These are phyloP conservation scores for Tetramorium bicarinatum DNA, from an alignment of 2,888 invertebrate species.

Conservation along the genomic window DNA sequence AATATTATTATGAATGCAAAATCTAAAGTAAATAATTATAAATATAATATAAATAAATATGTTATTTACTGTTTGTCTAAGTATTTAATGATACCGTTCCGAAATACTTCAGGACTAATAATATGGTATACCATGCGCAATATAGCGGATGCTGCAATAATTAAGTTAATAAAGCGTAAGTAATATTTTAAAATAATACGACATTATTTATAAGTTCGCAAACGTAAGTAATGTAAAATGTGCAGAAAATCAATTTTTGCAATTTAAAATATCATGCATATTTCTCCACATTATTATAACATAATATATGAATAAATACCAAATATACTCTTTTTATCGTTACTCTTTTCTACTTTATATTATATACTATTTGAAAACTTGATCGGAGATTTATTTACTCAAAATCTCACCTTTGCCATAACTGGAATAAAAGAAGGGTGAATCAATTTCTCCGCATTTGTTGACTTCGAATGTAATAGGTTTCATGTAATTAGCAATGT, in stretches of 20 bases:
- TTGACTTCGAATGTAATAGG: conserved; percentile 45
- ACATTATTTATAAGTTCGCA: background rate
- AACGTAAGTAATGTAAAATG: background rate
- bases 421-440: background rate
- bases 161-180: background rate
- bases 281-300: background rate
- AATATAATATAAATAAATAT: background rate
- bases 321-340: background rate
- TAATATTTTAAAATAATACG: background rate
- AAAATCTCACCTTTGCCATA: conserved; percentile 59
- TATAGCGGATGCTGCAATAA: conserved; percentile 83
- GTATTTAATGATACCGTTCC: conserved; percentile 83
- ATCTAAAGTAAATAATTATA: too few relatives aligned
- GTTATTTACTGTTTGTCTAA: conserved; percentile 79
- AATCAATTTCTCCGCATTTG: background rate
- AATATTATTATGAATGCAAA: background rate
- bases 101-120: conserved; percentile 86
- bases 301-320: background rate
- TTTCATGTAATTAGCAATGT: background rate
- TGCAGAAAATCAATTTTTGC: background rate
- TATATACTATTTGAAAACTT: background rate
- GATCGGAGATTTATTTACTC: background rate
- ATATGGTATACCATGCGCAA: conserved; percentile 88
- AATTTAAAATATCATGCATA: background rate
- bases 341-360: background rate